phyloP scores from a whole-genome alignment of 2,113 vertebrate genomes.

The Benitochromis conjunctus region DNA sequence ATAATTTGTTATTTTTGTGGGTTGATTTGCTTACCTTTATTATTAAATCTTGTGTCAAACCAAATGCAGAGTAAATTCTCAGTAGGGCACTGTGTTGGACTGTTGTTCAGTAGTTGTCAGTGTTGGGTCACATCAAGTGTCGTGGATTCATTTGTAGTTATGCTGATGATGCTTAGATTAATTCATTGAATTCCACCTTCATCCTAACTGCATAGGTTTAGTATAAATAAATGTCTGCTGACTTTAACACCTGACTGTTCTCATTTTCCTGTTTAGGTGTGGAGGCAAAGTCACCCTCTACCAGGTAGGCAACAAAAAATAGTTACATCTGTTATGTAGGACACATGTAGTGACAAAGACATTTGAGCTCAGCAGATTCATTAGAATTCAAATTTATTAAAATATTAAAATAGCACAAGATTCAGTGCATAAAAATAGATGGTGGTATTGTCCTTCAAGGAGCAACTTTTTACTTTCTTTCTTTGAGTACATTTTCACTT shows the following conservation, averaged over 20 bases:
- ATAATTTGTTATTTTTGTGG: neutral
- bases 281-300: neutral
- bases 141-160: rapidly evolving
- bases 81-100: neutral
- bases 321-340: no score
- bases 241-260: no score
- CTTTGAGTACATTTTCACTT: no score
- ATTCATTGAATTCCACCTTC: neutral
- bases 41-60: neutral
- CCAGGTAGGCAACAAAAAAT: neutral
- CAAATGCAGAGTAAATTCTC: neutral
- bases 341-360: no score
- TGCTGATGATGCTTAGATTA: neutral
- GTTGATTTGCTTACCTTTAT: neutral
- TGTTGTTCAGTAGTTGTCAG: neutral
- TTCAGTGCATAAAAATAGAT: no score
- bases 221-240: neutral
- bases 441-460: no score
- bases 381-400: neutral
- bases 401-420: no score
- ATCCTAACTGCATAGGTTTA: neutral
- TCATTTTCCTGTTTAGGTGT: neutral
- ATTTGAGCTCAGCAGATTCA: neutral
- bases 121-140: neutral
- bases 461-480: no score